Base-by-base conservation (phyloP, 2,113 vertebrate species). In the Coregonus clupeaformis region DNA sequence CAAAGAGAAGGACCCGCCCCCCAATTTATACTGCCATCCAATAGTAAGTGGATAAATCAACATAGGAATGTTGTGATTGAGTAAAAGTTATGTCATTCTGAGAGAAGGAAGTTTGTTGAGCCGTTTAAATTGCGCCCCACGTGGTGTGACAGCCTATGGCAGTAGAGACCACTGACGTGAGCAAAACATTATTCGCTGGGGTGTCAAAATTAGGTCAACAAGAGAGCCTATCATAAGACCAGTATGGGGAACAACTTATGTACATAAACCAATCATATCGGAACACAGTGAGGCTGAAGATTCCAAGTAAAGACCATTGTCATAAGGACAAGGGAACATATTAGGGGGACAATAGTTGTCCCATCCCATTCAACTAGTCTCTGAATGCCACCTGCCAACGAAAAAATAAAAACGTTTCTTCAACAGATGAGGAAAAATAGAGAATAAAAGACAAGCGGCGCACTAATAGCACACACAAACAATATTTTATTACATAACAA, bases 401-500 rank as follows among this genome's bases (percentile, higher is more conserved):
- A 5, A 60, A 24, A 2, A 11, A 72, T 42, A 42, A 42, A 42
- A 32, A 42, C 9, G 36, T 42, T 42, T 42, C 36, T 12, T 42
- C 9, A 36, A 36, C 36, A 42, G 36, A 42, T 11, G 36, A 42
- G 36, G 36, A 42, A 42, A 42, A 11, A 36, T 2, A 36, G 6
- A 67, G 29, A 30, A 5, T 16, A 1, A 42, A 20, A 12, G 2
- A 67, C 13, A 66, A 66, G 65, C 36, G 30, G 24, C 36, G 18
- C 6, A 83, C 74, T 47, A 62, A 69, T 45, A 70, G 18, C 69
- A 70, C 11, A 68, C 72, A 88, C 83, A 27, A n/a, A 78, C 71
- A 22, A 77, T 79, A 1, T 81, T 91, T 90, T 91, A 90, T 92
- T 92, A 89, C 88, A 79, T 86, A 91, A 92, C 78, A 86, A 73